phyloP scores from a whole-genome alignment of 2,797 vertebrate species.

The Fratercula arctica region DNA sequence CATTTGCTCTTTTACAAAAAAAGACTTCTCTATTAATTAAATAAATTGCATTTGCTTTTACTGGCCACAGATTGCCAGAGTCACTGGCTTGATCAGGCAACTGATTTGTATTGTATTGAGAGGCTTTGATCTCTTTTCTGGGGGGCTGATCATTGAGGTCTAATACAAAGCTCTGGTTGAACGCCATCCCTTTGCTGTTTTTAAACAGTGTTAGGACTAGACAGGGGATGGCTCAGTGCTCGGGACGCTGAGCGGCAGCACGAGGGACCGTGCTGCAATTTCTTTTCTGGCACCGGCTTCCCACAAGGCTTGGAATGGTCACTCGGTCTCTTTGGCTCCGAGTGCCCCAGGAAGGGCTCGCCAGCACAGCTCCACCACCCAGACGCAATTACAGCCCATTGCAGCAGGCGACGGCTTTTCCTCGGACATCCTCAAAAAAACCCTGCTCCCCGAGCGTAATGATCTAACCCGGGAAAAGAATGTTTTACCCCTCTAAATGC shows the following conservation, averaged over 20 bases:
- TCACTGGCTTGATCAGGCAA: neutral
- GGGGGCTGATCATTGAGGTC: neutral
- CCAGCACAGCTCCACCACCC: neutral
- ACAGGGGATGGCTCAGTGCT: neutral
- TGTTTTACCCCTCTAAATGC: neutral
- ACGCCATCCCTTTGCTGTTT: neutral
- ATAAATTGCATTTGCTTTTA: neutral
- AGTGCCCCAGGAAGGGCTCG: neutral
- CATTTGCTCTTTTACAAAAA: neutral
- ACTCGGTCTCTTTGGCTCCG: conserved; percentile 21
- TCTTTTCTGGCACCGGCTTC: neutral
- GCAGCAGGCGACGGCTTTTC: neutral
- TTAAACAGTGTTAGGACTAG: neutral
- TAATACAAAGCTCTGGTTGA: neutral
- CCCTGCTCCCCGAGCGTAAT: fast-evolving
- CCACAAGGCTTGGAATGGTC: neutral
- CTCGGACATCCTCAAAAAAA: neutral
- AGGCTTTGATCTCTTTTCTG: neutral
- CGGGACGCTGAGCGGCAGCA: neutral
- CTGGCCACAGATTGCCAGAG: neutral
- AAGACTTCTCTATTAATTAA: neutral
- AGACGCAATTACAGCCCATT: neutral
- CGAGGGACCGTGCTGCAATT: neutral
- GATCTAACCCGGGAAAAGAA: neutral
- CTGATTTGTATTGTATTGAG: neutral